Evolutionary conservation across 2,888 invertebrate genomes (phyloP).

Genomic region (Epinotia nisella): DNA sequence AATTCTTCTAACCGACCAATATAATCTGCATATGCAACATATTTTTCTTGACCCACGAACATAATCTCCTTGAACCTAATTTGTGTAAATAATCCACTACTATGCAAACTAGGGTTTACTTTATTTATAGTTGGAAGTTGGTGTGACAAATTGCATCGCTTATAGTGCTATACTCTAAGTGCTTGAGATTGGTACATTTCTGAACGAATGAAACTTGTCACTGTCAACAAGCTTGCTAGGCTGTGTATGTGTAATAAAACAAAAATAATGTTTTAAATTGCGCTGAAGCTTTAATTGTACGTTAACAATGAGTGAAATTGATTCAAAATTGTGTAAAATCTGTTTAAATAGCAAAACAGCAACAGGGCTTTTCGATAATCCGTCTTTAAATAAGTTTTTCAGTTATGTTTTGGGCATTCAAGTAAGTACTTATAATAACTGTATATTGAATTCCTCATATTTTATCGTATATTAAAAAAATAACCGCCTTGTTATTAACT

Average conservation of each 20-base stretch:
- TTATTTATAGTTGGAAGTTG: too few relatives aligned
- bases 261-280: constrained; percentile 6
- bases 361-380: constrained; percentile 1
- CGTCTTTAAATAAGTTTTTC: constrained; percentile 33
- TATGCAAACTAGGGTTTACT: too few relatives aligned
- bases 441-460: background rate
- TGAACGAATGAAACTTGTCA: constrained; percentile 4
- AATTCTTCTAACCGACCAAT: too few relatives aligned
- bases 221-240: background rate
- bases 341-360: constrained; percentile 24
- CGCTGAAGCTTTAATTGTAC: background rate
- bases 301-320: constrained; percentile 26
- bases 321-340: constrained; percentile 38
- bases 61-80: too few relatives aligned
- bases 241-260: background rate
- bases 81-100: too few relatives aligned
- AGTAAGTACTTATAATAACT: constrained; percentile 10
- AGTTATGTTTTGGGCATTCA: constrained; percentile 30
- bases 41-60: too few relatives aligned
- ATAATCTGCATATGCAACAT: too few relatives aligned
- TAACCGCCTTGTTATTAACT: too few relatives aligned
- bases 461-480: background rate
- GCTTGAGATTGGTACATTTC: background rate
- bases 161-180: too few relatives aligned
- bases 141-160: too few relatives aligned